Percentiles rank a stretch among this genome's conserved stretches.
phyloP scores from a whole-genome alignment of 1,140 invertebrate genomes.

The Zaprionus camerounensis region DNA sequence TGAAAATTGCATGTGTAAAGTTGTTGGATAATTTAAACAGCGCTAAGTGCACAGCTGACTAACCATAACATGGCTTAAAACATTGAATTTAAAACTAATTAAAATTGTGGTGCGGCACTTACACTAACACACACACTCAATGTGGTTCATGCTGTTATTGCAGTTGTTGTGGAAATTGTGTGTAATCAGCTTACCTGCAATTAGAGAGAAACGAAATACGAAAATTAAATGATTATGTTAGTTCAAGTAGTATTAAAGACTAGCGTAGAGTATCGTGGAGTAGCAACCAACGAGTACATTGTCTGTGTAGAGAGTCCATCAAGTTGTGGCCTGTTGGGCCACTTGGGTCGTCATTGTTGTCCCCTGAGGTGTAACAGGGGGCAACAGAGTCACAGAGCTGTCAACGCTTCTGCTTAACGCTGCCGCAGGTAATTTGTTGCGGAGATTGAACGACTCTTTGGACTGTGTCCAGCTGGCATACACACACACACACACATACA shows the following conservation, averaged over 20 bases:
- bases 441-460: constrained; percentile 46
- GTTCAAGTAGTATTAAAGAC: neutral
- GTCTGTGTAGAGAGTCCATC: neutral
- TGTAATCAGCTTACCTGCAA: constrained; percentile 81
- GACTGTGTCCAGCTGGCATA: constrained; percentile 42
- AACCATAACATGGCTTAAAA: constrained; percentile 9
- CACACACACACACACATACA: constrained; percentile 15
- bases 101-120: constrained; percentile 79
- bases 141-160: constrained; percentile 34
- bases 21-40: constrained; percentile 30
- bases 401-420: constrained; percentile 42
- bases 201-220: constrained; percentile 68
- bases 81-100: constrained; percentile 77
- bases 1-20: constrained; percentile 53
- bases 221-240: constrained; percentile 53
- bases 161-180: constrained; percentile 42
- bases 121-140: constrained; percentile 45
- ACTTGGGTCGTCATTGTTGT: neutral
- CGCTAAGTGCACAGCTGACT: constrained; percentile 34
- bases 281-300: neutral
- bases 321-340: neutral
- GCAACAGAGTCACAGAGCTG: constrained; percentile 27
- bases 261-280: neutral
- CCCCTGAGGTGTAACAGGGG: neutral
- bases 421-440: constrained; percentile 77